phyloP scores from a whole-genome alignment of 1,140 invertebrate genomes.

The Penaeus japonicus region DNA sequence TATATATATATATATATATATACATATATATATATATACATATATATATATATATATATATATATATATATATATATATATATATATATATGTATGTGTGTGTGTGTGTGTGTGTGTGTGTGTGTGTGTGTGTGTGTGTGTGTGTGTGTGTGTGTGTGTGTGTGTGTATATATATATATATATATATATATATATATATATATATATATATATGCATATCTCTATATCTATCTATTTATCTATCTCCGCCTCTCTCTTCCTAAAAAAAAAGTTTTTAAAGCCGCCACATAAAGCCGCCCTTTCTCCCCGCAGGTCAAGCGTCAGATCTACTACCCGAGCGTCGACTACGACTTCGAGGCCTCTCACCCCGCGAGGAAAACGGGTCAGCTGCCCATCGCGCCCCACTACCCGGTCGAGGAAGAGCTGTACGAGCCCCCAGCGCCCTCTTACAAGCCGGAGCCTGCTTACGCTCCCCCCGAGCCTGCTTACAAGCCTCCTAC shows the following conservation, averaged over 20 bases:
- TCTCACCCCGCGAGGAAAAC: not conserved
- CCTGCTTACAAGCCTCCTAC: not conserved
- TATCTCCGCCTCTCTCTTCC: not conserved
- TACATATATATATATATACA: no score
- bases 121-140: no score
- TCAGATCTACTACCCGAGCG: not conserved
- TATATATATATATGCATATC: no score
- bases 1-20: no score
- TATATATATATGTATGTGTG: no score
- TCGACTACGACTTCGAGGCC: not conserved
- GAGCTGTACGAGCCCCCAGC: not conserved
- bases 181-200: no score
- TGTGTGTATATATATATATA: no score
- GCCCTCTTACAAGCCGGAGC: not conserved
- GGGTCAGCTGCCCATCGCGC: constrained; percentile 18
- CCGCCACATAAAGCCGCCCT: not conserved
- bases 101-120: no score
- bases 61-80: no score
- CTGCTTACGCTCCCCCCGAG: not conserved
- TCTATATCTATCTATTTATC: no score
- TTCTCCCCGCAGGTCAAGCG: not conserved
- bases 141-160: no score
- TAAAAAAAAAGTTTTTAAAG: not conserved
- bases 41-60: no score
- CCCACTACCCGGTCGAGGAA: not conserved